phyloP scores from a whole-genome alignment of 2,888 invertebrate species.

The Aleiodes testaceus region DNA sequence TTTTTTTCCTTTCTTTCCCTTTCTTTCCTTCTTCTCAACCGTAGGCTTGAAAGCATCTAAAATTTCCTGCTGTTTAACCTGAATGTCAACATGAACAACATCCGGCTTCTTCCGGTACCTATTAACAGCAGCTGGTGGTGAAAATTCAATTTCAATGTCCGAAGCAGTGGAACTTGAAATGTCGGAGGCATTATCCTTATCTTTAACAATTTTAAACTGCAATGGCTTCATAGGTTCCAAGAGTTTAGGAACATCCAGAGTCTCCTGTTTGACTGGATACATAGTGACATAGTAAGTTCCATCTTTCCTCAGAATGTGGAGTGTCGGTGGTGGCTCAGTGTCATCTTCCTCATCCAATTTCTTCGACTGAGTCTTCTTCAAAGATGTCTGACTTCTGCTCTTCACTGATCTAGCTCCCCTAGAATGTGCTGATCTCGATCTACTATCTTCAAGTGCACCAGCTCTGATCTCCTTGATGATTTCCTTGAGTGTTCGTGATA shows the following conservation, averaged over 20 bases:
- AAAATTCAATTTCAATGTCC: slow-evolving; percentile 72
- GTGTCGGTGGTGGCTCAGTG: slow-evolving; percentile 64
- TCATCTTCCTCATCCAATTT: slow-evolving; percentile 53
- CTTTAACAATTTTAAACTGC: slow-evolving; percentile 68
- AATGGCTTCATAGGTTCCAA: slow-evolving; percentile 67
- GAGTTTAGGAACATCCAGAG: slow-evolving; percentile 55
- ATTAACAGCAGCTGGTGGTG: slow-evolving; percentile 68
- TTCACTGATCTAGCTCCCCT: slow-evolving; percentile 41
- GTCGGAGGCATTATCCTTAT: slow-evolving; percentile 61
- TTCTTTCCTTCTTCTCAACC: slow-evolving; percentile 44
- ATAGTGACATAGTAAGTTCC: slow-evolving; percentile 71
- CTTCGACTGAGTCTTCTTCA: slow-evolving; percentile 49
- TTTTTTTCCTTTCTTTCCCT: slow-evolving; percentile 48
- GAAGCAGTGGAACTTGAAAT: slow-evolving; percentile 67
- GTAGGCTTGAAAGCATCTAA: slow-evolving; percentile 58
- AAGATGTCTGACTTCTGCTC: slow-evolving; percentile 46
- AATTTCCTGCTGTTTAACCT: slow-evolving; percentile 68
- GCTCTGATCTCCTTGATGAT: slow-evolving; percentile 55
- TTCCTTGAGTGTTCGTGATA: slow-evolving; percentile 55
- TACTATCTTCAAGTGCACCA: slow-evolving; percentile 46
- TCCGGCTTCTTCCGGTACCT: slow-evolving; percentile 65
- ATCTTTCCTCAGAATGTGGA: slow-evolving; percentile 67
- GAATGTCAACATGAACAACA: slow-evolving; percentile 67
- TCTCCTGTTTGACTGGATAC: slow-evolving; percentile 69
- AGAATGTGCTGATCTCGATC: slow-evolving; percentile 45